phyloP scores from a whole-genome alignment of 64 coral and sea anemone species.

The Astreopora myriophthalma region DNA sequence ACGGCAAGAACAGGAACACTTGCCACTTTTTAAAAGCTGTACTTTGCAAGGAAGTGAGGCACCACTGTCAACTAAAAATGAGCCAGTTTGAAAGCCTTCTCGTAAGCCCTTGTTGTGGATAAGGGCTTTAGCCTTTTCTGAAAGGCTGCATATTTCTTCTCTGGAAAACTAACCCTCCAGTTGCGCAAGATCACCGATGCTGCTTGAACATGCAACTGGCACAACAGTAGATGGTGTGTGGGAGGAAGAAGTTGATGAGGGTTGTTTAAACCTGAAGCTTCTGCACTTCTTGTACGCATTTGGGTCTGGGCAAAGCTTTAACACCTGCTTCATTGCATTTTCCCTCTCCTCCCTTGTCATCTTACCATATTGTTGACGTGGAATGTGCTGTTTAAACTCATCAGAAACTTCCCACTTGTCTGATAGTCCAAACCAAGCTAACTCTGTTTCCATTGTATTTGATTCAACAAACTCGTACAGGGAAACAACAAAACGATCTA shows the following conservation, averaged over 20 bases:
- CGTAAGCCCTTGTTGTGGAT: constrained; percentile 40
- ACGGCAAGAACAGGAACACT: constrained; percentile 50
- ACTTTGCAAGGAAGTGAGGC: not conserved
- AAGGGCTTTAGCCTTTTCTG: constrained; percentile 57
- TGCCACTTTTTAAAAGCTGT: constrained; percentile 39
- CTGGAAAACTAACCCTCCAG: constrained; percentile 54
- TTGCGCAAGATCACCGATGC: constrained; percentile 39
- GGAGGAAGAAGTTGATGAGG: constrained; percentile 23
- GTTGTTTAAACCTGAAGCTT: constrained; percentile 48
- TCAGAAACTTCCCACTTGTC: constrained; percentile 54
- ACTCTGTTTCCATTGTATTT: constrained; percentile 14
- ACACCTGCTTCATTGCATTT: constrained; percentile 17
- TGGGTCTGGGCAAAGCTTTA: constrained; percentile 55
- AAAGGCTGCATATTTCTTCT: constrained; percentile 54
- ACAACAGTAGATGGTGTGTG: not conserved
- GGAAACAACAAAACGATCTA: constrained; percentile 37
- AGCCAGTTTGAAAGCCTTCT: constrained; percentile 59
- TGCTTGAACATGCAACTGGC: not conserved
- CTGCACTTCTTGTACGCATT: constrained; percentile 59
- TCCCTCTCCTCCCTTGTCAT: constrained; percentile 32
- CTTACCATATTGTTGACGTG: not conserved
- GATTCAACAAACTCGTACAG: constrained; percentile 32
- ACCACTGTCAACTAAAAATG: constrained; percentile 60
- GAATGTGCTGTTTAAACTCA: not conserved
- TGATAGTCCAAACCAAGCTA: constrained; percentile 42